Evolutionary conservation across 1,140 invertebrate species (phyloP).

Genomic region (Cecropterus lyciades): DNA sequence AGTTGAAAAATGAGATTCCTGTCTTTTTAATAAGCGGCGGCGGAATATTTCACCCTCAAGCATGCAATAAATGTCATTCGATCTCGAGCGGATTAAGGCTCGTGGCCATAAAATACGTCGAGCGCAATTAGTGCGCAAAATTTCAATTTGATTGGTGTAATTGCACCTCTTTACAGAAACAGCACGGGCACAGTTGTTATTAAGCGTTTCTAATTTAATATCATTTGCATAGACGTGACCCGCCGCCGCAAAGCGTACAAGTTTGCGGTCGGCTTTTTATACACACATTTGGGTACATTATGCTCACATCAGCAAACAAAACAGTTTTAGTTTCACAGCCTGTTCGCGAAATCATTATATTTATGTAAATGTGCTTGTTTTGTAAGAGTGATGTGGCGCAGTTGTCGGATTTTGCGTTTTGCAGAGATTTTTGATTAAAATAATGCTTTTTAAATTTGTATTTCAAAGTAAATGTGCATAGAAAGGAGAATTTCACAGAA

Average conservation of each 20-base stretch:
- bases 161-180: constrained; percentile 79
- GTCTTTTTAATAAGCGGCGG: constrained; percentile 13
- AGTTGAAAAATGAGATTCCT: not conserved
- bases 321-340: constrained; percentile 15
- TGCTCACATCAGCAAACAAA: constrained; percentile 12
- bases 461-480: too few relatives aligned
- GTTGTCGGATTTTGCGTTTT: too few relatives aligned
- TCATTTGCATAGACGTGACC: constrained; percentile 82
- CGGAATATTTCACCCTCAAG: constrained; percentile 40
- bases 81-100: constrained; percentile 52
- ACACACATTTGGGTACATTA: constrained; percentile 12
- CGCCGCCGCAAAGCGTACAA: constrained; percentile 36
- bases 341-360: not conserved
- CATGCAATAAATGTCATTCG: constrained; percentile 54
- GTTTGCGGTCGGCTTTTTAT: constrained; percentile 32
- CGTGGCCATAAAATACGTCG: constrained; percentile 69
- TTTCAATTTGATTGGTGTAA: constrained; percentile 83
- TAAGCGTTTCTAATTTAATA: constrained; percentile 83
- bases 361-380: not conserved
- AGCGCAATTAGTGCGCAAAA: constrained; percentile 76
- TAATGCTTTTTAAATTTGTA: too few relatives aligned
- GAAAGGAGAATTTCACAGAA: too few relatives aligned
- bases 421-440: too few relatives aligned
- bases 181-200: constrained; percentile 77
- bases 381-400: too few relatives aligned